Conservation (phyloP, 2,888 invertebrate genomes). For the Drosophila kambysellisi region DNA sequence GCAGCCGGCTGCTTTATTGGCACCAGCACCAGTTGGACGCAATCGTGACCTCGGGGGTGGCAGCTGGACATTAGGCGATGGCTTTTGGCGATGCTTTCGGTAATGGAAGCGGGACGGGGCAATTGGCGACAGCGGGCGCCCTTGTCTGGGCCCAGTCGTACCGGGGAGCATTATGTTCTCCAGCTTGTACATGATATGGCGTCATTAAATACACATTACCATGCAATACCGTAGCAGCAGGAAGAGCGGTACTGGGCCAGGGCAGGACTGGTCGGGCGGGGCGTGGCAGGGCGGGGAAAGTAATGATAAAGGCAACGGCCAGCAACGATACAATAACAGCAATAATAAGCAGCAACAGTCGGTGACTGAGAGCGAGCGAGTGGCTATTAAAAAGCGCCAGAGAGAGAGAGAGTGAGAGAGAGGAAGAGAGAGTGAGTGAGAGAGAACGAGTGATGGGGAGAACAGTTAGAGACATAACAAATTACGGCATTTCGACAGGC, state of each 20-base stretch:
- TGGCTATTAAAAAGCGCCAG: constrained; percentile 73
- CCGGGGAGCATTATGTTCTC: constrained; percentile 62
- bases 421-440: not conserved
- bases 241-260: not conserved
- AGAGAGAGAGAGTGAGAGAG: constrained; percentile 25
- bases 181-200: constrained; percentile 79
- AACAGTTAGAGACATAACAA: constrained; percentile 66
- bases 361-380: constrained; percentile 48
- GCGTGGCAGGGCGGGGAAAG: constrained; percentile 3
- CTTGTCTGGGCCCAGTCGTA: constrained; percentile 30
- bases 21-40: constrained; percentile 51
- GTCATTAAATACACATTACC: constrained; percentile 81
- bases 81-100: constrained; percentile 9
- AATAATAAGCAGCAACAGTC: constrained; percentile 68
- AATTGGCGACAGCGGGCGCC: constrained; percentile 52
- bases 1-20: constrained; percentile 65
- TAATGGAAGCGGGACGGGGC: constrained; percentile 9
- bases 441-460: not conserved
- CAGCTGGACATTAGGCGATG: constrained; percentile 69
- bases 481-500: constrained; percentile 71
- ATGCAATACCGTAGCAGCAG: constrained; percentile 32
- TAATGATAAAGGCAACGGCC: constrained; percentile 61
- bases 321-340: constrained; percentile 46
- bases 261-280: constrained; percentile 1
- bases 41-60: constrained; percentile 33